These are phyloP conservation scores for Argopecten irradians DNA, from an alignment of 1,140 invertebrate genomes.

Conservation along the genomic window DNA sequence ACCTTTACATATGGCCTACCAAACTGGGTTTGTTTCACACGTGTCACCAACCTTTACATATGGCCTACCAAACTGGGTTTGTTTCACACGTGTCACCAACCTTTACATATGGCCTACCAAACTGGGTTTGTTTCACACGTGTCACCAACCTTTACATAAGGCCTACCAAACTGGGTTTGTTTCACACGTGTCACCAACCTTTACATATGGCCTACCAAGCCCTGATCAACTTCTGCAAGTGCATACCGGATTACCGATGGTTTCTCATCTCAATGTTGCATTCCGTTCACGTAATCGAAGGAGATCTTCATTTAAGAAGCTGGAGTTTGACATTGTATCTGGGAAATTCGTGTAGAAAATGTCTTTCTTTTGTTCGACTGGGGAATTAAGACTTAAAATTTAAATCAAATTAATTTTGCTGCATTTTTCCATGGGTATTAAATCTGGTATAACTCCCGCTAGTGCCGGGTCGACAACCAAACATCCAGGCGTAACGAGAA, in stretches of 20 bases:
- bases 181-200: not conserved
- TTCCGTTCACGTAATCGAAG: not conserved
- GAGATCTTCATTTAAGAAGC: not conserved
- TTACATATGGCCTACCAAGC: not conserved
- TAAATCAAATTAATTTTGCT: conserved; percentile 19
- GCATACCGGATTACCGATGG: not conserved
- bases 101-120: not conserved
- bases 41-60: not conserved
- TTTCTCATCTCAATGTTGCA: not conserved
- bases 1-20: not conserved
- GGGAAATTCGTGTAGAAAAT: conserved; percentile 1
- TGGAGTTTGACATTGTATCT: conserved; percentile 15
- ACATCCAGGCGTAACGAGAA: not conserved
- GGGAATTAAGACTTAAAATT: conserved; percentile 10
- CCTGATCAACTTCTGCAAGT: not conserved
- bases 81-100: not conserved
- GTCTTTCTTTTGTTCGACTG: not conserved
- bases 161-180: not conserved
- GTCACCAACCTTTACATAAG: not conserved
- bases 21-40: not conserved
- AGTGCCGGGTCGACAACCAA: not conserved
- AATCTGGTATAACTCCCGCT: not conserved
- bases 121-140: not conserved
- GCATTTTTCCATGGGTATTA: conserved; percentile 17
- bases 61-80: not conserved